Percentiles rank a stretch among this genome's conserved stretches.
phyloP scores from a whole-genome alignment of 2,797 vertebrate genomes.

The Sebastes ruberrimus region DNA sequence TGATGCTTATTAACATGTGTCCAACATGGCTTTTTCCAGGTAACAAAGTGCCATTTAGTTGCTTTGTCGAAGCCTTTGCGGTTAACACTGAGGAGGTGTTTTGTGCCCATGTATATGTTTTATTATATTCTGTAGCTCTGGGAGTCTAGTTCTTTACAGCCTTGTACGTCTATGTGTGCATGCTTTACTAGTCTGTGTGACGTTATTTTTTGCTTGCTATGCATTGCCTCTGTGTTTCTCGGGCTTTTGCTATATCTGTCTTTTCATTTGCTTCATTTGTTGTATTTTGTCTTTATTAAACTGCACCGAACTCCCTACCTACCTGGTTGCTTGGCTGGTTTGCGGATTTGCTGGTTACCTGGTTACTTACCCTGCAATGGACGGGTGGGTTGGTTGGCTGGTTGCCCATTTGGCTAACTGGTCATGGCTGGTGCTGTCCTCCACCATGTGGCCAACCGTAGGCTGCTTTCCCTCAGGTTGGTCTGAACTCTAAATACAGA shows the following conservation, averaged over 20 bases:
- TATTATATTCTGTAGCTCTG: not conserved
- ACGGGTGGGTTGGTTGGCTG: slow-evolving; percentile 78
- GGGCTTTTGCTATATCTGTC: slow-evolving; percentile 65
- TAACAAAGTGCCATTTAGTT: slow-evolving; percentile 15
- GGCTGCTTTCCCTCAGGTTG: slow-evolving; percentile 87
- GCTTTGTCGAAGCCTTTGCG: slow-evolving; percentile 29
- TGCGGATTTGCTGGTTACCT: slow-evolving; percentile 72
- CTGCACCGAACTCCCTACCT: slow-evolving; percentile 68
- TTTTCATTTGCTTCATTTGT: slow-evolving; percentile 81
- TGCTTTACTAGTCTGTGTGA: slow-evolving; percentile 47
- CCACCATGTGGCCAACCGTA: slow-evolving; percentile 72
- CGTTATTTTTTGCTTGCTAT: slow-evolving; percentile 66
- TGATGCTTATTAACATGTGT: slow-evolving; percentile 53
- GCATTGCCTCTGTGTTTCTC: slow-evolving; percentile 49
- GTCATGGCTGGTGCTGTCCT: slow-evolving; percentile 74
- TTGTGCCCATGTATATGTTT: slow-evolving; percentile 26
- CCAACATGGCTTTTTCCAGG: slow-evolving; percentile 30
- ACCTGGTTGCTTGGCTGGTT: slow-evolving; percentile 72
- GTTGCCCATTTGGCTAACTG: slow-evolving; percentile 80
- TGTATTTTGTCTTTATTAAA: slow-evolving; percentile 80
- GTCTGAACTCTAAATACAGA: slow-evolving; percentile 70
- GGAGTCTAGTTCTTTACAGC: slow-evolving; percentile 19
- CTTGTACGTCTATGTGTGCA: slow-evolving; percentile 47
- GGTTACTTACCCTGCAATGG: slow-evolving; percentile 74
- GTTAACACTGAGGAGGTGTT: slow-evolving; percentile 11